Evolutionary conservation across 2,113 vertebrate genomes (phyloP).

Genomic region (Hassar affinis): DNA sequence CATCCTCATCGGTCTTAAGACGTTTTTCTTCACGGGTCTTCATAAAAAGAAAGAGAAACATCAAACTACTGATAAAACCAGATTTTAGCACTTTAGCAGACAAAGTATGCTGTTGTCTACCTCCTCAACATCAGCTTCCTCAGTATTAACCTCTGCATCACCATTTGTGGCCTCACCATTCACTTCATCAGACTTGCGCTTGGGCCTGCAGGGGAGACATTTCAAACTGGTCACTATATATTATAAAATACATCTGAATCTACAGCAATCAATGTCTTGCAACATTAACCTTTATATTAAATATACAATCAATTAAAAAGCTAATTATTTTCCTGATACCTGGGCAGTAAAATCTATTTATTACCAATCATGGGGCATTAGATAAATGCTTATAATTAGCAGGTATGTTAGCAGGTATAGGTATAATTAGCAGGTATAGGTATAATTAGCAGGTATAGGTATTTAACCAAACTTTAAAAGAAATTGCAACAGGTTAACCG

Average conservation of each 20-base stretch:
- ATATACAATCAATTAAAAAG: no score
- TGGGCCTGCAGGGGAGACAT: conserved; percentile 68
- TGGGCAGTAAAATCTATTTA: neutral
- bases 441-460: neutral
- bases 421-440: no score
- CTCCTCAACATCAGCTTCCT: conserved; percentile 64
- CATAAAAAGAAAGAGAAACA: neutral
- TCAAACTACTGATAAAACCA: neutral
- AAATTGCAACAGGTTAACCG: no score
- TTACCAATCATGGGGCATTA: no score
- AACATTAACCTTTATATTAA: neutral
- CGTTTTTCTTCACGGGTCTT: conserved; percentile 84
- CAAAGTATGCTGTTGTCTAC: conserved; percentile 33
- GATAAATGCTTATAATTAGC: no score
- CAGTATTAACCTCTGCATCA: conserved; percentile 58
- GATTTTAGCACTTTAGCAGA: neutral
- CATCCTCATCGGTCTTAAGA: conserved; percentile 77
- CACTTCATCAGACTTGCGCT: conserved; percentile 82
- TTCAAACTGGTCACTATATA: neutral
- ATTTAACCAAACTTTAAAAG: no score
- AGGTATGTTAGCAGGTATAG: no score
- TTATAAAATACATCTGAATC: no score
- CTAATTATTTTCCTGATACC: neutral
- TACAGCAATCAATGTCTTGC: neutral
- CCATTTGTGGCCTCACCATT: conserved; percentile 70